Evolutionary conservation across 2,888 invertebrate species (phyloP).

Genomic region (Zygogramma bicolorata): DNA sequence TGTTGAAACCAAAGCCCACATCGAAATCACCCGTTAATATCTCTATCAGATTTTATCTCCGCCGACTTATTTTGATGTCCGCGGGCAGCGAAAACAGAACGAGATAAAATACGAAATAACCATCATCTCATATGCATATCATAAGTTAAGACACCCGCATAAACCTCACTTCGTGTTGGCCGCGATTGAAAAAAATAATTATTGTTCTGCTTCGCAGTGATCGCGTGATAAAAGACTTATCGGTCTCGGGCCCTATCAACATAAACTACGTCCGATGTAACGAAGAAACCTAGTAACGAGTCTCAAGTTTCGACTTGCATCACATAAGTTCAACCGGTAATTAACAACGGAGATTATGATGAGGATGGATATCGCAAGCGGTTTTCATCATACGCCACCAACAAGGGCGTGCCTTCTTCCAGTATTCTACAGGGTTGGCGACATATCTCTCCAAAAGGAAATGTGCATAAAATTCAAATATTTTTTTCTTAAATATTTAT

Average conservation of each 20-base stretch:
- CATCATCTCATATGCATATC: conserved; percentile 46
- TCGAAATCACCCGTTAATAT: conserved; percentile 25
- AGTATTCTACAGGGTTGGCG: background rate
- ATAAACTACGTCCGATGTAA: conserved; percentile 55
- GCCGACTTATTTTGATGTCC: conserved; percentile 23
- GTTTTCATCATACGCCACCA: conserved; percentile 35
- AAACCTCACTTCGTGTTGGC: conserved; percentile 33
- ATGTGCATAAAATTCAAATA: background rate
- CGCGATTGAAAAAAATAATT: conserved; percentile 46
- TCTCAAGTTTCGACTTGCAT: conserved; percentile 62
- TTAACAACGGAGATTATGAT: conserved; percentile 58
- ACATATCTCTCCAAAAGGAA: too few relatives aligned
- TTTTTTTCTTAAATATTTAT: too few relatives aligned
- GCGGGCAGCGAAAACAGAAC: conserved; percentile 19
- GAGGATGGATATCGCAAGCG: conserved; percentile 38
- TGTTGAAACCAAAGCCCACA: background rate
- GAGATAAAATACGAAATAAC: conserved; percentile 37
- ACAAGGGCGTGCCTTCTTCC: conserved; percentile 13
- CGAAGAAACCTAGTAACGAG: conserved; percentile 55
- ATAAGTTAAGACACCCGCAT: conserved; percentile 49
- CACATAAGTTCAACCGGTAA: conserved; percentile 63
- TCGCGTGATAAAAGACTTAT: conserved; percentile 51
- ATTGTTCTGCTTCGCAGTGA: conserved; percentile 41
- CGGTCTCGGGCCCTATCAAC: conserved; percentile 57
- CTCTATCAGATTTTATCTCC: conserved; percentile 24